Conservation (phyloP, 1,140 invertebrate genomes). For the Zophobas atratus region DNA sequence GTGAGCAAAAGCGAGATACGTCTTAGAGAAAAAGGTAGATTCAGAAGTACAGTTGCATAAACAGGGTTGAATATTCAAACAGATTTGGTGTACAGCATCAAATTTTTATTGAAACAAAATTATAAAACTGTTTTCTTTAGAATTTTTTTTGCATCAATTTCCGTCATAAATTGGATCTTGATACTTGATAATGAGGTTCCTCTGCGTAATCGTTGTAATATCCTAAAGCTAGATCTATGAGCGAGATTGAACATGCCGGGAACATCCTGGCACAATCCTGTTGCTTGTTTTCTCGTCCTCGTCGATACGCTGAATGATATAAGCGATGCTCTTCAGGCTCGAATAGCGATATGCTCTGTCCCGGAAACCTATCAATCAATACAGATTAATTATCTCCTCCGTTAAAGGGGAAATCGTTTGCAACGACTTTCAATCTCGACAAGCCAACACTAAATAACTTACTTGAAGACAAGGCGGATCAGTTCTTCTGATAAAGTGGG, state of each 20-base stretch:
- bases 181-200: slow-evolving; percentile 16
- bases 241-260: slow-evolving; percentile 77
- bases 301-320: slow-evolving; percentile 77
- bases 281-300: slow-evolving; percentile 68
- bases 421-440: slow-evolving; percentile 34
- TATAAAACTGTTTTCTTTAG: no score
- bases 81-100: not conserved
- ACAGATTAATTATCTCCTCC: slow-evolving; percentile 32
- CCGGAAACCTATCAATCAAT: slow-evolving; percentile 69
- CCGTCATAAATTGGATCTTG: slow-evolving; percentile 16
- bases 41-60: not conserved
- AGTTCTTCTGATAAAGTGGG: slow-evolving; percentile 81
- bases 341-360: slow-evolving; percentile 73
- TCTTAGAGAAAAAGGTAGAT: no score
- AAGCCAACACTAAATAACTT: slow-evolving; percentile 65
- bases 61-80: not conserved
- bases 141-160: not conserved
- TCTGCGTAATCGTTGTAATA: slow-evolving; percentile 73
- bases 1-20: no score
- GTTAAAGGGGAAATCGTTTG: slow-evolving; percentile 39
- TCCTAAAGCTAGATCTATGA: slow-evolving; percentile 81
- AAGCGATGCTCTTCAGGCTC: slow-evolving; percentile 78
- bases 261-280: slow-evolving; percentile 74
- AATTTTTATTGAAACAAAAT: not conserved
- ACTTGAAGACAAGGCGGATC: slow-evolving; percentile 80